phyloP scores from a whole-genome alignment of 2,797 vertebrate genomes.

The Pelodytes ibericus region DNA sequence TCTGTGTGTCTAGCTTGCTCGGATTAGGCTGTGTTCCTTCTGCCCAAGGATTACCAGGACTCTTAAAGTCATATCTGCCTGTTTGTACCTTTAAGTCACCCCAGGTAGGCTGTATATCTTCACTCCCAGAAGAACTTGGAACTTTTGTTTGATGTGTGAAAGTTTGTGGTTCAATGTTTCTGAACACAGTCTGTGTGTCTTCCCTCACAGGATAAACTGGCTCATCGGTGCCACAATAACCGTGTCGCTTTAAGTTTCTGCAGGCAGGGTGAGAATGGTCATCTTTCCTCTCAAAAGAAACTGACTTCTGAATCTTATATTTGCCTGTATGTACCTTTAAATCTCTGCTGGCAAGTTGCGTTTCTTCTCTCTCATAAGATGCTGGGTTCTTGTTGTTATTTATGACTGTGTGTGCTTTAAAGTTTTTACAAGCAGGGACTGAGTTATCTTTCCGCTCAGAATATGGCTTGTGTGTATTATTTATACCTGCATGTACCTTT shows the following conservation, averaged over 20 bases:
- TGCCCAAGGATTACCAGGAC: neutral
- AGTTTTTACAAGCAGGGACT: conserved; percentile 5
- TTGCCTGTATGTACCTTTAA: neutral
- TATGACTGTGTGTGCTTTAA: conserved; percentile 6
- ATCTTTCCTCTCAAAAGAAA: neutral
- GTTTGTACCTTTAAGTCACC: neutral
- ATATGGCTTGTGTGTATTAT: conserved; percentile 19
- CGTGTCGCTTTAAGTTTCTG: neutral
- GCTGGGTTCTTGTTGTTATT: neutral
- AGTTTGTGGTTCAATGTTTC: conserved; percentile 14
- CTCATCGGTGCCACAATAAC: conserved; percentile 23
- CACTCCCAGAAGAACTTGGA: neutral
- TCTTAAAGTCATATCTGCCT: neutral
- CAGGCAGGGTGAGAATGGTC: neutral
- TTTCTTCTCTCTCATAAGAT: neutral
- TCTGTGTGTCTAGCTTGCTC: neutral
- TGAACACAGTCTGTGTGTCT: conserved; percentile 19
- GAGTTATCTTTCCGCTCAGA: conserved; percentile 37
- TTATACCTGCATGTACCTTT: conserved; percentile 6
- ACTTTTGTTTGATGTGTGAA: neutral
- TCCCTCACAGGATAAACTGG: conserved; percentile 39
- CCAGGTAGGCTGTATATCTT: neutral
- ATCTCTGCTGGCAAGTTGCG: neutral
- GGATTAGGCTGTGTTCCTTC: conserved; percentile 17
- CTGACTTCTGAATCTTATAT: neutral